phyloP scores from a whole-genome alignment of 2,888 invertebrate species.

The Trichogramma dendrolimi region DNA sequence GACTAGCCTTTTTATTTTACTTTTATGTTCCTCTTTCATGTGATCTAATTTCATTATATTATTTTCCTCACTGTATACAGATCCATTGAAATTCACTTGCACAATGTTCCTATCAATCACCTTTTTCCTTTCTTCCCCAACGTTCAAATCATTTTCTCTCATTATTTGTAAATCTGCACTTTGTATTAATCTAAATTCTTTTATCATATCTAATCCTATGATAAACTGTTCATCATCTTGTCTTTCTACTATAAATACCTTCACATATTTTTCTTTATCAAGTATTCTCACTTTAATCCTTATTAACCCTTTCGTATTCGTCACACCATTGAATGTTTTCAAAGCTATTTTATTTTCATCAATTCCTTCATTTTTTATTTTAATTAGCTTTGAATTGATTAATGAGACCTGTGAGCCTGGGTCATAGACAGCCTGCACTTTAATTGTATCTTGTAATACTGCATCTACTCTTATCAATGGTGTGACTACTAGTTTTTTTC shows the following conservation, averaged over 20 bases:
- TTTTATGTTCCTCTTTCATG: slow-evolving; percentile 26
- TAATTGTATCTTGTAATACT: slow-evolving; percentile 24
- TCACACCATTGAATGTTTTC: slow-evolving; percentile 34
- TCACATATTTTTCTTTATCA: slow-evolving; percentile 29
- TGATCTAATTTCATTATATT: slow-evolving; percentile 23
- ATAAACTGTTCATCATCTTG: slow-evolving; percentile 31
- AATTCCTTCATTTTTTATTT: slow-evolving; percentile 20
- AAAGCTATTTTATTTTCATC: slow-evolving; percentile 28
- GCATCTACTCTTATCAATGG: slow-evolving; percentile 32
- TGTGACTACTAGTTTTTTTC: slow-evolving; percentile 29
- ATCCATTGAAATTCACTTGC: slow-evolving; percentile 28
- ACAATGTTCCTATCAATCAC: too few species aligned
- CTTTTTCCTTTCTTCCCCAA: too few species aligned
- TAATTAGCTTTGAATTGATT: slow-evolving; percentile 31
- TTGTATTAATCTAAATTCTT: too few species aligned
- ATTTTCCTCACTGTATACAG: slow-evolving; percentile 17
- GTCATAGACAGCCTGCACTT: slow-evolving; percentile 29
- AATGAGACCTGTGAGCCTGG: slow-evolving; percentile 32
- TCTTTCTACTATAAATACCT: slow-evolving; percentile 7
- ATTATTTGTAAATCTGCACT: slow-evolving; percentile 5
- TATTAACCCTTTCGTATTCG: slow-evolving; percentile 29
- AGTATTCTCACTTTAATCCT: slow-evolving; percentile 32
- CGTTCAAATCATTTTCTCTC: background rate
- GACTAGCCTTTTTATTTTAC: slow-evolving; percentile 30
- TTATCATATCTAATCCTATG: slow-evolving; percentile 32